A percentile compares a stretch with the other conserved stretches of the same genome.
phyloP scores from a whole-genome alignment of 2,888 invertebrate genomes.

The Poecilobothrus nobilitatus region DNA sequence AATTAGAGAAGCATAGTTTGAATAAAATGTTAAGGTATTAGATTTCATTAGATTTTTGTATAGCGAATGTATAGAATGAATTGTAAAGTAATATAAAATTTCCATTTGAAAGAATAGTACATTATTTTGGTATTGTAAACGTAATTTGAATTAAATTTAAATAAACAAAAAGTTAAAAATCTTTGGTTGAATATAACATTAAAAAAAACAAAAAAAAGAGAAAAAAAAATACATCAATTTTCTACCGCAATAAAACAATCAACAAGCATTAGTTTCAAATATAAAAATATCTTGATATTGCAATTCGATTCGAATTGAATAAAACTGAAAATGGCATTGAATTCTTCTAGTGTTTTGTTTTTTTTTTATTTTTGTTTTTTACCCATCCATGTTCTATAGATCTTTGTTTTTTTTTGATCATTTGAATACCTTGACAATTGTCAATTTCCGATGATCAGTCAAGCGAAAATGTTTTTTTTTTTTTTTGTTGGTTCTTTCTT shows the following conservation, averaged over 20 bases:
- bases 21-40: too few species aligned
- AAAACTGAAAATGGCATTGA: background rate
- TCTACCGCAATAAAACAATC: background rate
- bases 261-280: background rate
- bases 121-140: too few species aligned
- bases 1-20: too few species aligned
- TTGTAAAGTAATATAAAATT: too few species aligned
- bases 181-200: too few species aligned
- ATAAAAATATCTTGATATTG: slow-evolving; percentile 5
- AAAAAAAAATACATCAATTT: background rate
- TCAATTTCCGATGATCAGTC: slow-evolving; percentile 17
- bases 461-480: slow-evolving; percentile 12
- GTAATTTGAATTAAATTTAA: too few species aligned
- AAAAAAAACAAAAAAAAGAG: too few species aligned
- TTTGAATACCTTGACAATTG: slow-evolving; percentile 9
- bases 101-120: too few species aligned
- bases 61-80: too few species aligned
- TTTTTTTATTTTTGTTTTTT: background rate
- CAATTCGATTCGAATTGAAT: slow-evolving; percentile 10
- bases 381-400: background rate
- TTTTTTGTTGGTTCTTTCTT: background rate
- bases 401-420: background rate
- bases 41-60: too few species aligned
- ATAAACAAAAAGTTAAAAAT: too few species aligned
- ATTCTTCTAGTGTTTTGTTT: background rate